Conservation (phyloP, 2,113 vertebrate genomes). For the Entomyzon cyanotis region DNA sequence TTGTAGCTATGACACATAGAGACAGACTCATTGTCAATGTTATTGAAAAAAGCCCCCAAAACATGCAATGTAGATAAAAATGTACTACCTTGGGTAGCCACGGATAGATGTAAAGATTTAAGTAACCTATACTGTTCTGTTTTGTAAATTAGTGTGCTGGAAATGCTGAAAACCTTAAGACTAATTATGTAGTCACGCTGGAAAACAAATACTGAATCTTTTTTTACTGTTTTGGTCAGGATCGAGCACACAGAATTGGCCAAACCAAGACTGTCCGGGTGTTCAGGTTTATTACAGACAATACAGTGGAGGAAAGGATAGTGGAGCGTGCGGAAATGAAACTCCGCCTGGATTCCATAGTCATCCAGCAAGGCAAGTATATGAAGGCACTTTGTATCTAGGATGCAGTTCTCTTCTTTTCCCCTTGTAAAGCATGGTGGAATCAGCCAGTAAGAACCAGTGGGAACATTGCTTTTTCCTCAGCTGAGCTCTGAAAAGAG, state of each 20-base stretch:
- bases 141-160: background rate
- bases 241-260: slow-evolving; percentile 96
- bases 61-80: background rate
- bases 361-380: slow-evolving; percentile 92
- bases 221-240: slow-evolving; percentile 67
- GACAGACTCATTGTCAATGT: fast-evolving
- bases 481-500: background rate
- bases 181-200: background rate
- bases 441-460: background rate
- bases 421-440: background rate
- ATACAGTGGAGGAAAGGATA: slow-evolving; percentile 96
- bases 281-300: slow-evolving; percentile 97
- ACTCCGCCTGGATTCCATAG: slow-evolving; percentile 94
- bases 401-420: background rate
- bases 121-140: background rate
- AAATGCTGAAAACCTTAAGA: background rate
- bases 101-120: background rate
- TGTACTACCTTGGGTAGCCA: background rate
- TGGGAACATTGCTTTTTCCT: background rate
- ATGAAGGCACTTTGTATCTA: fast-evolving
- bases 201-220: background rate
- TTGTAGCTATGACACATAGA: background rate
- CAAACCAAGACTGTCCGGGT: slow-evolving; percentile 95
- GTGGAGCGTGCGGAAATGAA: slow-evolving; percentile 98
- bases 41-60: background rate